Conservation (phyloP, 2,113 vertebrate species). For the Lepus americanus region DNA sequence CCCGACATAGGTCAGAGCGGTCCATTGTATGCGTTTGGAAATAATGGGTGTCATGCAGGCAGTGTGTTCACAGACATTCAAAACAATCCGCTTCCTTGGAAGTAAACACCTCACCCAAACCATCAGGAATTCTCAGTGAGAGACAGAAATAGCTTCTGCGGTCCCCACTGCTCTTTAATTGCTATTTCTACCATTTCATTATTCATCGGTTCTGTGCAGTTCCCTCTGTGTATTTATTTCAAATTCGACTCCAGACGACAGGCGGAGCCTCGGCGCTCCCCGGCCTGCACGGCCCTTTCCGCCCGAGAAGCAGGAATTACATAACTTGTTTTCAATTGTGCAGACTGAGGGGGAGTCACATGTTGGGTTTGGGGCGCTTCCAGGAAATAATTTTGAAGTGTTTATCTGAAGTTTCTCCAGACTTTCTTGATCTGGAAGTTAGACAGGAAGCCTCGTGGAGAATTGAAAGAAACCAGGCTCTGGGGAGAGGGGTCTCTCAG, state of each 20-base stretch:
- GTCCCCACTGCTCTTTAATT: conserved; percentile 66
- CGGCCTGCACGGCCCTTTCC: conserved; percentile 64
- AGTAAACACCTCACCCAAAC: conserved; percentile 69
- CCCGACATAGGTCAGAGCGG: conserved; percentile 44
- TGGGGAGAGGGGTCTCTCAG: background rate
- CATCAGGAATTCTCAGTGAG: conserved; percentile 64
- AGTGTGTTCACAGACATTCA: conserved; percentile 67
- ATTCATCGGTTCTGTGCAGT: conserved; percentile 63
- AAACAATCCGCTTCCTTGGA: conserved; percentile 75
- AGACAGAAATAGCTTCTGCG: conserved; percentile 75
- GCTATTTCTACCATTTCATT: conserved; percentile 73
- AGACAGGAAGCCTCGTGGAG: conserved; percentile 60
- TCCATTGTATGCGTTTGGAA: conserved; percentile 53
- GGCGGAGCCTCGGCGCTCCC: conserved; percentile 58
- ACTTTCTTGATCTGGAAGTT: conserved; percentile 74
- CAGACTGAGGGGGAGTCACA: conserved; percentile 76
- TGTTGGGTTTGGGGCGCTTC: conserved; percentile 75
- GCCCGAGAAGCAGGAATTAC: conserved; percentile 77
- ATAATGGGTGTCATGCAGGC: conserved; percentile 68
- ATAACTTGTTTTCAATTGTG: conserved; percentile 83
- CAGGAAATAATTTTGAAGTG: conserved; percentile 80
- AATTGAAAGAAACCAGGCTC: conserved; percentile 19
- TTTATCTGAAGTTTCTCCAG: conserved; percentile 81
- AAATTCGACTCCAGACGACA: conserved; percentile 78
- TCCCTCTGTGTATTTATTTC: conserved; percentile 79